phyloP scores from a whole-genome alignment of 2,888 invertebrate species.

The Pandemis heparana region DNA sequence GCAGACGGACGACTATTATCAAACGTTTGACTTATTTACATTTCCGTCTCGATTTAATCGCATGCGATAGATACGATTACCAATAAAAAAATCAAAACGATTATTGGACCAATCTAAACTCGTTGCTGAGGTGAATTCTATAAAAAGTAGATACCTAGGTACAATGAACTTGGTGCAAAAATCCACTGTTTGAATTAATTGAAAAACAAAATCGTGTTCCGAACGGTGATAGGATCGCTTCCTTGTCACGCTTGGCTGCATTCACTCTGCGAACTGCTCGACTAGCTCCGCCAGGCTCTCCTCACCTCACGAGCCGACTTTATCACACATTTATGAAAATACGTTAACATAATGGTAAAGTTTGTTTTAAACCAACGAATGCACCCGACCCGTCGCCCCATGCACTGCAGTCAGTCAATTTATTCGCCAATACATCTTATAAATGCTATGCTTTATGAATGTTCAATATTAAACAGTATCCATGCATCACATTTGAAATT shows the following conservation, averaged over 20 bases:
- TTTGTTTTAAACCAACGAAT: constrained; percentile 21
- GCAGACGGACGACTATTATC: constrained; percentile 34
- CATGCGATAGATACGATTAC: neutral
- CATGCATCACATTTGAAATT: constrained; percentile 62
- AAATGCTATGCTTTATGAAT: constrained; percentile 41
- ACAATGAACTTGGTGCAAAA: constrained; percentile 20
- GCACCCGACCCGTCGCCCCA: constrained; percentile 15
- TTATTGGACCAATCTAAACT: neutral
- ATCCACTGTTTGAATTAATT: constrained; percentile 33
- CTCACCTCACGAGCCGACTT: constrained; percentile 6
- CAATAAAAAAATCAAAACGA: neutral
- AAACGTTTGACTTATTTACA: constrained; percentile 28
- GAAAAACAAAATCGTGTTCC: constrained; percentile 39
- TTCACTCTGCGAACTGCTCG: constrained; percentile 23
- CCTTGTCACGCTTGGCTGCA: constrained; percentile 40
- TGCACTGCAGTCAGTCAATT: constrained; percentile 29
- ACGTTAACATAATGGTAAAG: constrained; percentile 5
- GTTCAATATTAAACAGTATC: constrained; percentile 41
- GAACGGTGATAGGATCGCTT: constrained; percentile 37
- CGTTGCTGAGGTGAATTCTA: neutral
- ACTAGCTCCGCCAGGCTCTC: constrained; percentile 16
- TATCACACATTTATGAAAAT: constrained; percentile 37
- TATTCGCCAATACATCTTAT: constrained; percentile 40
- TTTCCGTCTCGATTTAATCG: constrained; percentile 4
- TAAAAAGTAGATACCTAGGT: neutral